Conservation (phyloP, 2,797 vertebrate genomes). For the Falco concolor region DNA sequence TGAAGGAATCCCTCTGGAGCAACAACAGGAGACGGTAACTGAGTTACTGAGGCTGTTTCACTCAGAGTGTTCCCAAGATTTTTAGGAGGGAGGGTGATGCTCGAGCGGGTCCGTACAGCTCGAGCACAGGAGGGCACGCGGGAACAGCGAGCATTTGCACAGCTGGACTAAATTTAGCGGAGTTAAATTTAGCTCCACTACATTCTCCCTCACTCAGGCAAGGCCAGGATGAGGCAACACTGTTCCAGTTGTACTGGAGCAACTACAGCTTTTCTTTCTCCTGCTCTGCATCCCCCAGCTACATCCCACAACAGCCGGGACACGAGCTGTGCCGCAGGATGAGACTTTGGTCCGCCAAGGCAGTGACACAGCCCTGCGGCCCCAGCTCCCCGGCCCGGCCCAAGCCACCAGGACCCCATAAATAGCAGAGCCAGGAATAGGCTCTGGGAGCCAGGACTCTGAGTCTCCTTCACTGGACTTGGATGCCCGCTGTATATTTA, state of each 20-base stretch:
- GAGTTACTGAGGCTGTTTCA: neutral
- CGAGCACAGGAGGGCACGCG: neutral
- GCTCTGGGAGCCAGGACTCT: neutral
- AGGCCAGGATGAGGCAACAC: neutral
- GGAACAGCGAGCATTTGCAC: neutral
- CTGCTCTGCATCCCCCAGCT: neutral
- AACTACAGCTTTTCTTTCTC: neutral
- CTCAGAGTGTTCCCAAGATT: fast-evolving
- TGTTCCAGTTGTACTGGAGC: fast-evolving
- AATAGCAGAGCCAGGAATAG: neutral
- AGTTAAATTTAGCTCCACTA: neutral
- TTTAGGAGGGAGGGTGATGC: neutral
- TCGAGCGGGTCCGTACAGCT: neutral
- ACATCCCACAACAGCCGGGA: neutral
- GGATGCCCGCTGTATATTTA: neutral
- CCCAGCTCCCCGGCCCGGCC: neutral
- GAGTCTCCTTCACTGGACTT: fast-evolving
- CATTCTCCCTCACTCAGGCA: neutral
- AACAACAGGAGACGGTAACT: fast-evolving
- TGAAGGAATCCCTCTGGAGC: neutral
- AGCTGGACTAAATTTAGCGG: neutral
- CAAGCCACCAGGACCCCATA: neutral
- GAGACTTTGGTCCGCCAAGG: neutral
- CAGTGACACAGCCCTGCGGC: neutral
- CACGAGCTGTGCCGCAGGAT: fast-evolving